Evolutionary conservation across 2,113 vertebrate genomes (phyloP).

Genomic region (Eubucco bourcierii): DNA sequence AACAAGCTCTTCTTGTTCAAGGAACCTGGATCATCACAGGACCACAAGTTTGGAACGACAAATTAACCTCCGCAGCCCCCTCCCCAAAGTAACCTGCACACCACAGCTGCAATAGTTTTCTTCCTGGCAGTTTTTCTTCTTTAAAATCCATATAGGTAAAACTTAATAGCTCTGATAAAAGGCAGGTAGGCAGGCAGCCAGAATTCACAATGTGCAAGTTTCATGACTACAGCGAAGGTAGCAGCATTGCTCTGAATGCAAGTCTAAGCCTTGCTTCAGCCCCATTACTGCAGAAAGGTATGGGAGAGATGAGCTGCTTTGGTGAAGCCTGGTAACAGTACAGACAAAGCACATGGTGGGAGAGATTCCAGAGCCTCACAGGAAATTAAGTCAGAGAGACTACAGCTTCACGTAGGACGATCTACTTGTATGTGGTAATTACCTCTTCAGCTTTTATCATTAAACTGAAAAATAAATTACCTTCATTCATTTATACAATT

Average conservation of each 20-base stretch:
- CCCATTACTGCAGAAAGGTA: neutral
- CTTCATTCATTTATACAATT: neutral
- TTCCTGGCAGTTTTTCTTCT: neutral
- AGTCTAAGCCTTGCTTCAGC: neutral
- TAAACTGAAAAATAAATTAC: neutral
- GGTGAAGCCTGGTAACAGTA: rapidly evolving
- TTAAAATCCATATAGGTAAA: neutral
- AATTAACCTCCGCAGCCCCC: neutral
- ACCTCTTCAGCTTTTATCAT: neutral
- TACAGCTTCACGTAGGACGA: neutral
- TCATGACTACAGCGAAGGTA: neutral
- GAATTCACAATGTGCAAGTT: neutral
- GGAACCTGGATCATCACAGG: neutral
- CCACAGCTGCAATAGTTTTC: rapidly evolving
- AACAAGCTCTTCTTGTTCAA: rapidly evolving
- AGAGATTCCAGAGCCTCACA: neutral
- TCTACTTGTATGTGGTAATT: neutral
- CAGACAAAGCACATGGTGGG: rapidly evolving
- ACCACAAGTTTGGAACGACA: rapidly evolving
- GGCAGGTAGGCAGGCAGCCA: neutral
- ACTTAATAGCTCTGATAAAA: neutral
- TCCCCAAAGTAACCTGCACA: rapidly evolving
- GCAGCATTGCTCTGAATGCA: rapidly evolving
- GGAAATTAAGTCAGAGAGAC: neutral
- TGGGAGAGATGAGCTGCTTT: neutral